Base-by-base conservation (phyloP, 2,888 invertebrate species). In the Epirrhoe alternata region DNA sequence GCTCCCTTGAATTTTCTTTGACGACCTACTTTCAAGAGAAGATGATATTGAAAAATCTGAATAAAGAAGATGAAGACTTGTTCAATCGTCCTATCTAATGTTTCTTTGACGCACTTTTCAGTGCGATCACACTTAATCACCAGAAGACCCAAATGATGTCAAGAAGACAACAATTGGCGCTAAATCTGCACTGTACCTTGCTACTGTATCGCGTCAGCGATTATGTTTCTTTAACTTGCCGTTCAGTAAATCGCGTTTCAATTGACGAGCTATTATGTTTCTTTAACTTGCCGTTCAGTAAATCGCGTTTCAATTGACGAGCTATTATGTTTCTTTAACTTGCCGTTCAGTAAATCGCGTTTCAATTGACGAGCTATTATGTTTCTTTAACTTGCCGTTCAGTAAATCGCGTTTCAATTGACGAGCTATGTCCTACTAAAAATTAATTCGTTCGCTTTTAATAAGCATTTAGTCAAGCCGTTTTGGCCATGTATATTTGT, bases 141-240 rank as follows among this genome's bases (percentile, higher is more conserved):
- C 5, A 42, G 38, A 42, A 38, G 38, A 42, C 38, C 12, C 5
- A 33, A 57, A 2, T n/a, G 12, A 42, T 31, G 14, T 12, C 14
- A 30, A 30, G 14, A 38, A 51, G n/a, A n/a, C n/a, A 24, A 10
- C 14, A n/a, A 56, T 17, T 52, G 12, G 49, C 49, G 16, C 10
- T 31, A 35, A 62, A 67, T 14, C 56, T 63, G 63, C 56, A 61
- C 61, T 66, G 61, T 52, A 61, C 65, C 60, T 47, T 52, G 63
- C 63, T 63, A 63, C 1, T 33, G 54, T 55, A 42, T 60, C 60
- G 24, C 33, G 6, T 47, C 5, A 64, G 24, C 54, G 49, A 49
- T 35, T 10, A 42, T 54, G 53, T 61, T 61, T 61, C 60, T 45
- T 38, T 38, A 8, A 47, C 14, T 14, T 24, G 24, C 24, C 24